Base-by-base conservation (phyloP, 2,113 vertebrate species). In the Channa argus region DNA sequence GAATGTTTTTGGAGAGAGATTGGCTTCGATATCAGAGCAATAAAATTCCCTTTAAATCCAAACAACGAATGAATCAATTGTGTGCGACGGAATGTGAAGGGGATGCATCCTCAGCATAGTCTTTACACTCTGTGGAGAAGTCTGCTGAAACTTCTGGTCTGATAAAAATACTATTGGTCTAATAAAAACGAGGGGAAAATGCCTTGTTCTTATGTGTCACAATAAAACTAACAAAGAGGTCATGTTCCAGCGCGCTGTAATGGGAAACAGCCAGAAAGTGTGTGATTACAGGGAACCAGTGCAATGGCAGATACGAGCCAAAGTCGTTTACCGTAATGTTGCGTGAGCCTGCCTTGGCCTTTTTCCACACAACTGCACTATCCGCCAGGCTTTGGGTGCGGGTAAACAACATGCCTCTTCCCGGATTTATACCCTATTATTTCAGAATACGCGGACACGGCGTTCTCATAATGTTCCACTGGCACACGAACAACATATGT, bases 281-380 rank as follows among this genome's bases (percentile, higher is more conserved):
- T 71, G 86, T 86, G 86, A 87, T 89, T 86, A 86, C 72, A 92
- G 79, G 79, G 84, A 86, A 81, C n/a, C 50, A 34, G 0, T 56
- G 77, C 88, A 60, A 56, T 64, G 45, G 70, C 13, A 84, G 56
- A 71, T 70, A 60, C 39, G 43, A 50, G 74, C 77, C 87, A 88
- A 82, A 86, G 81, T 84, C 63, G 52, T 89, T 91, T 82, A 86
- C 79, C 55, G 86, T 84, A 63, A 85, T 62, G 8, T 77, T 82
- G 80, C 83, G 80, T 83, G 84, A 82, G 77, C 13, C 63, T 71
- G 77, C 76, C 45, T 54, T 33, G 5, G 63, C 73, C 24, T 24
- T 80, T 81, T 82, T 90, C 75, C 81, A 81, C 55, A 68, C 60
- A 82, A 84, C 15, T 33, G 59, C 54, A 33, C 69, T 47, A 4